A percentile compares a stretch with the other conserved stretches of the same genome.
phyloP scores from a whole-genome alignment of 2,113 vertebrate genomes.

The Myocastor coypus region DNA sequence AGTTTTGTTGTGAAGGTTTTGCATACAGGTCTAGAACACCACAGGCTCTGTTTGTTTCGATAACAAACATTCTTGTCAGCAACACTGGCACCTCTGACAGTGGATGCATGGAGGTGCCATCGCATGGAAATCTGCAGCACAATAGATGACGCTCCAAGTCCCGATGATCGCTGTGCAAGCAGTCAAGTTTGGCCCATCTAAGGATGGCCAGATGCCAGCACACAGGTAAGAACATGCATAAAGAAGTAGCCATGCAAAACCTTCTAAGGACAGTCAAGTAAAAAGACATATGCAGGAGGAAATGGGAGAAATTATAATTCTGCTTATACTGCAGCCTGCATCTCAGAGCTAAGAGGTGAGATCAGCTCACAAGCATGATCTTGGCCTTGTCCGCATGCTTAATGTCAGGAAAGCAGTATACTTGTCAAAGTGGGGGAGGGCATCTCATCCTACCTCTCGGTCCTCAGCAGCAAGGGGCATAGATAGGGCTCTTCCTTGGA shows the following conservation, averaged over 20 bases:
- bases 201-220: not conserved
- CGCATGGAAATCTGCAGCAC: slow-evolving; percentile 55
- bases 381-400: not conserved
- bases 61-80: slow-evolving; percentile 81
- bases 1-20: slow-evolving; percentile 87
- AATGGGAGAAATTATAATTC: not conserved
- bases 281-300: not conserved
- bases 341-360: not conserved
- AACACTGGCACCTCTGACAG: slow-evolving; percentile 74
- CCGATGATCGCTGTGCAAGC: fast-evolving
- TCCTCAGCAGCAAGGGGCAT: not conserved
- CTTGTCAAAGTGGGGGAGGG: not conserved
- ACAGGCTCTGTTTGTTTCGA: slow-evolving; percentile 83
- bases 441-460: not conserved
- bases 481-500: not conserved
- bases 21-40: slow-evolving; percentile 81
- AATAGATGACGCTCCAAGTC: not conserved
- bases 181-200: not conserved
- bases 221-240: not conserved
- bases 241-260: not conserved
- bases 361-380: not conserved
- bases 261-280: not conserved
- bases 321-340: not conserved
- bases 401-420: not conserved
- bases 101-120: slow-evolving; percentile 68